Percentiles rank a stretch among this genome's conserved stretches.
phyloP scores from a whole-genome alignment of 2,797 vertebrate species.

The Oceanodroma leucorhoa region DNA sequence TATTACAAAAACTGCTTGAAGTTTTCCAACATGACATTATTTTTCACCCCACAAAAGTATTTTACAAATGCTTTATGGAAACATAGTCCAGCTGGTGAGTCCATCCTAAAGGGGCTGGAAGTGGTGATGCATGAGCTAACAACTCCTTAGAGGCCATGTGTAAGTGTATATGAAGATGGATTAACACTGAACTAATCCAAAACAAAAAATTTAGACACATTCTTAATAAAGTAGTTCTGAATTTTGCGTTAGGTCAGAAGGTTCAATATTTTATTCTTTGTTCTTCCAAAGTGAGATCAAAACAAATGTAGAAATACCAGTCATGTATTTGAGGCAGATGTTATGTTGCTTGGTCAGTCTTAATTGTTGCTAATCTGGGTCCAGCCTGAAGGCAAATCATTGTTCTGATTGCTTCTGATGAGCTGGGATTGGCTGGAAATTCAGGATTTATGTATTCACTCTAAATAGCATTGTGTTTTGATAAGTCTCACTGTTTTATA shows the following conservation, averaged over 20 bases:
- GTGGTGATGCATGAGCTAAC: not conserved
- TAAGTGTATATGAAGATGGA: not conserved
- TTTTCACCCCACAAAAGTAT: not conserved
- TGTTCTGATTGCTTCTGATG: not conserved
- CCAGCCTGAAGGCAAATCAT: not conserved
- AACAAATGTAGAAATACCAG: not conserved
- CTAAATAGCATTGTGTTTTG: not conserved
- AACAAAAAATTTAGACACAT: not conserved
- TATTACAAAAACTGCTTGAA: not conserved
- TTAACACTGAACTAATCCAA: not conserved
- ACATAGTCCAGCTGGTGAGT: not conserved
- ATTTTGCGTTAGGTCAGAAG: not conserved
- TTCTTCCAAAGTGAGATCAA: not conserved
- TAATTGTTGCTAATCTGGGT: not conserved
- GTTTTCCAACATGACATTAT: not conserved
- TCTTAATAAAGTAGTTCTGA: not conserved
- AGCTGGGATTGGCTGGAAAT: not conserved
- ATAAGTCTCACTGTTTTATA: not conserved
- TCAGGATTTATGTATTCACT: not conserved
- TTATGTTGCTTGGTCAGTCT: not conserved
- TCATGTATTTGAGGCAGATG: not conserved
- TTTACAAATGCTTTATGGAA: not conserved
- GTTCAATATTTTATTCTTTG: not conserved
- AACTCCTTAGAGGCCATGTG: accelerated
- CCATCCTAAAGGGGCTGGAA: not conserved